Percentiles rank a stretch among this genome's conserved stretches.
These are phyloP conservation scores for Astyanax mexicanus DNA, from an alignment of 2,797 vertebrate genomes.

Conservation along the genomic window DNA sequence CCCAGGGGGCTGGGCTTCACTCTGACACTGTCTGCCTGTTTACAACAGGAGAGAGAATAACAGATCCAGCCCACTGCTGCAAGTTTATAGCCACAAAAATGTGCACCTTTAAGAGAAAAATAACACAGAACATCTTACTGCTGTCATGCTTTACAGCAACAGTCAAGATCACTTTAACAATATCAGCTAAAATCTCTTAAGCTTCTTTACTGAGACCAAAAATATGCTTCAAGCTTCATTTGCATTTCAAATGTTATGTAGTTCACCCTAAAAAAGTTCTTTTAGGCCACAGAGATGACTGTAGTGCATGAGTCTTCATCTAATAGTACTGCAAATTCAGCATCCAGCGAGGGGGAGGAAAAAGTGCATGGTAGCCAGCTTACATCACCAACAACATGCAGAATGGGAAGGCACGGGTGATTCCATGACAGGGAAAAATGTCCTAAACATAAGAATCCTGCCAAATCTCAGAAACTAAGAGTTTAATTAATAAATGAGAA, in stretches of 20 bases:
- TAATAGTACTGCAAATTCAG: slow-evolving; percentile 34
- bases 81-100: neutral
- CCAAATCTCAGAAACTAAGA: neutral
- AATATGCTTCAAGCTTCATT: slow-evolving; percentile 21
- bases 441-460: neutral
- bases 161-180: slow-evolving; percentile 7
- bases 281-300: slow-evolving; percentile 32
- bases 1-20: neutral
- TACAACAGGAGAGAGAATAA: slow-evolving; percentile 1
- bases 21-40: neutral
- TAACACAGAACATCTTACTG: neutral
- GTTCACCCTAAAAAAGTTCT: slow-evolving; percentile 39
- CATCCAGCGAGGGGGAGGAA: neutral
- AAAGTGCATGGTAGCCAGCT: neutral
- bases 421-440: neutral
- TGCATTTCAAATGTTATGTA: slow-evolving; percentile 44
- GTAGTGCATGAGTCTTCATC: slow-evolving; percentile 24
- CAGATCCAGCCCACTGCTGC: neutral
- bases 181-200: neutral
- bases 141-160: neutral
- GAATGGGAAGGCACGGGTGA: neutral
- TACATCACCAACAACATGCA: slow-evolving; percentile 3
- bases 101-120: neutral
- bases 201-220: neutral
- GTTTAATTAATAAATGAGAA: slow-evolving; percentile 11